These are phyloP conservation scores for Melanchra persicariae DNA, from an alignment of 2,888 invertebrate species.

Conservation along the genomic window DNA sequence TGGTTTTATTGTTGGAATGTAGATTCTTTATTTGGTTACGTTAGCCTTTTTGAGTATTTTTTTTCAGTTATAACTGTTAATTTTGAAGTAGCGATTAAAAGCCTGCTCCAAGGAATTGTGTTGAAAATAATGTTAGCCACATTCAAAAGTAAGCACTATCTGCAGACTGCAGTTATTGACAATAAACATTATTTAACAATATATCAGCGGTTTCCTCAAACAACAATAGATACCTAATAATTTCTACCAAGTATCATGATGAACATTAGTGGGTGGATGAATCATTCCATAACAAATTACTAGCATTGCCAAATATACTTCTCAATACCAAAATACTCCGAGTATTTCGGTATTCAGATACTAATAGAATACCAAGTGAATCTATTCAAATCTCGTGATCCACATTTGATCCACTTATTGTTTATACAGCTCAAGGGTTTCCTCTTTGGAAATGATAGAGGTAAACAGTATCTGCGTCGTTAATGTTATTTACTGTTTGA, in stretches of 20 bases:
- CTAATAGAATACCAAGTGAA: slow-evolving; percentile 37
- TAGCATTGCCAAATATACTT: slow-evolving; percentile 40
- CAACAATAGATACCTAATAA: too few relatives aligned
- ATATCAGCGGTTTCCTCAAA: too few relatives aligned
- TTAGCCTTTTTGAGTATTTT: too few relatives aligned
- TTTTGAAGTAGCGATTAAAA: too few relatives aligned
- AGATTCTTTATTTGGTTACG: neutral
- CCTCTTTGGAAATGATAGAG: slow-evolving; percentile 13
- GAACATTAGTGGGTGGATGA: too few relatives aligned
- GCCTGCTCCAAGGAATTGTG: too few relatives aligned
- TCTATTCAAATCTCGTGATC: slow-evolving; percentile 36
- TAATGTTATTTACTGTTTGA: slow-evolving; percentile 35
- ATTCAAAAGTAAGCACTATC: too few relatives aligned
- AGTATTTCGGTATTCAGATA: slow-evolving; percentile 31
- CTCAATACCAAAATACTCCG: slow-evolving; percentile 12
- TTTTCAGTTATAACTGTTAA: too few relatives aligned
- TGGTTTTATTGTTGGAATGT: neutral
- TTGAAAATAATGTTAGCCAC: too few relatives aligned
- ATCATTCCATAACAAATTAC: slow-evolving; percentile 24
- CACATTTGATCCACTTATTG: slow-evolving; percentile 28
- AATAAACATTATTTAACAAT: too few relatives aligned
- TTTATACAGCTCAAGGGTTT: slow-evolving; percentile 27
- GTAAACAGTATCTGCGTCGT: slow-evolving; percentile 18
- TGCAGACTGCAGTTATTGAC: too few relatives aligned
- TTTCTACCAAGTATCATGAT: too few relatives aligned